phyloP scores from a whole-genome alignment of 2,888 invertebrate genomes.

The Nomada ferruginata region DNA sequence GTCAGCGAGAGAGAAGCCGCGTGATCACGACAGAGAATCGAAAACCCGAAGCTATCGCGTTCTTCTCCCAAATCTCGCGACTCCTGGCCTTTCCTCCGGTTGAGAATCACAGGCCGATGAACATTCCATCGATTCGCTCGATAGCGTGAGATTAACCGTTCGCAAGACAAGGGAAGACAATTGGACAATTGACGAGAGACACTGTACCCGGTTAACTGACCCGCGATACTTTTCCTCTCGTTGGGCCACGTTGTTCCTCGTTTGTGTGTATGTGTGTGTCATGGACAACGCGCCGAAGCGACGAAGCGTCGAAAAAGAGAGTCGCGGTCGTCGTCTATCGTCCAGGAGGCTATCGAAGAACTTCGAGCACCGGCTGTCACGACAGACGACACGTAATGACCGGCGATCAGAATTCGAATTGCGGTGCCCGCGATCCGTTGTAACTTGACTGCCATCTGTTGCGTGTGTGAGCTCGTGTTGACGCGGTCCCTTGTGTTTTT shows the following conservation, averaged over 20 bases:
- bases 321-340: constrained; percentile 70
- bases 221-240: constrained; percentile 62
- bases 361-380: constrained; percentile 33
- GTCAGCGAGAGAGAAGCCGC: constrained; percentile 58
- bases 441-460: constrained; percentile 45
- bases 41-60: constrained; percentile 75
- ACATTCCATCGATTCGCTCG: constrained; percentile 6
- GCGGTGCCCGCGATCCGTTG: constrained; percentile 35
- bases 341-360: constrained; percentile 58
- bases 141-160: constrained; percentile 2
- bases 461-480: constrained; percentile 71
- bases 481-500: constrained; percentile 81
- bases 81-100: constrained; percentile 10
- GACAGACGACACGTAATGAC: constrained; percentile 18
- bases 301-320: constrained; percentile 81
- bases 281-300: constrained; percentile 39
- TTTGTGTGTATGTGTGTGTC: constrained; percentile 48
- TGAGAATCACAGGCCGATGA: background rate
- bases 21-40: constrained; percentile 45
- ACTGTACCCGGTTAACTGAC: constrained; percentile 21
- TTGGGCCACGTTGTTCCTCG: constrained; percentile 69
- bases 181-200: constrained; percentile 15
- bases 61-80: constrained; percentile 63
- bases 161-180: constrained; percentile 8
- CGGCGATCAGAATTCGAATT: background rate